Conservation (phyloP, 1,140 invertebrate species). For the Idris sp. region DNA sequence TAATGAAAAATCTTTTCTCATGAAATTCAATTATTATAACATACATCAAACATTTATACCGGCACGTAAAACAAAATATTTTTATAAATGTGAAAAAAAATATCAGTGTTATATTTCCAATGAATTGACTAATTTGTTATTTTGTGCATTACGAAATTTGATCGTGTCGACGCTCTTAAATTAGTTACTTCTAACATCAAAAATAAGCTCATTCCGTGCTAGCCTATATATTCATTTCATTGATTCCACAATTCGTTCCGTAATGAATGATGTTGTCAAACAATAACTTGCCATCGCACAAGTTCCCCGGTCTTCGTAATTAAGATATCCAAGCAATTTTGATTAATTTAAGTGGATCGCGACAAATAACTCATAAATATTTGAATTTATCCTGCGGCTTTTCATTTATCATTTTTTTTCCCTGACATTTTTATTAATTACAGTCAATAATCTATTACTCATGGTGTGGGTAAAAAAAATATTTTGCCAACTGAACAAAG, state of each 20-base stretch:
- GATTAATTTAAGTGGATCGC: constrained; percentile 42
- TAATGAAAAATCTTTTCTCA: no score
- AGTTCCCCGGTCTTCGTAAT: constrained; percentile 40
- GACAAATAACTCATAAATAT: constrained; percentile 38
- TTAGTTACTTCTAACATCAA: constrained; percentile 60
- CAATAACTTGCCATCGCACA: constrained; percentile 33
- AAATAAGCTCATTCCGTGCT: constrained; percentile 53
- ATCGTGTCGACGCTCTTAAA: constrained; percentile 4
- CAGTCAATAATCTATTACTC: no score
- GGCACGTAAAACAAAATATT: no score
- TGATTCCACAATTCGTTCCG: constrained; percentile 35
- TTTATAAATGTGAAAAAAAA: no score
- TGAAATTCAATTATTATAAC: no score
- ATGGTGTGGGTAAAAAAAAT: no score
- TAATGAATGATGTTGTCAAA: constrained; percentile 58
- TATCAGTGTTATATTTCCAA: no score
- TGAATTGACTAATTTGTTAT: no score
- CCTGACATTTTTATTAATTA: neutral
- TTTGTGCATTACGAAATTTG: no score
- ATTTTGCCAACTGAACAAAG: no score
- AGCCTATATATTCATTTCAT: constrained; percentile 36
- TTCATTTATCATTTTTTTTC: constrained; percentile 13
- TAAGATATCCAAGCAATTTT: constrained; percentile 30
- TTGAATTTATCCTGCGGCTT: constrained; percentile 12
- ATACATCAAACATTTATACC: no score